phyloP scores from a whole-genome alignment of 2,888 invertebrate species.

The Mycalesis mineus region DNA sequence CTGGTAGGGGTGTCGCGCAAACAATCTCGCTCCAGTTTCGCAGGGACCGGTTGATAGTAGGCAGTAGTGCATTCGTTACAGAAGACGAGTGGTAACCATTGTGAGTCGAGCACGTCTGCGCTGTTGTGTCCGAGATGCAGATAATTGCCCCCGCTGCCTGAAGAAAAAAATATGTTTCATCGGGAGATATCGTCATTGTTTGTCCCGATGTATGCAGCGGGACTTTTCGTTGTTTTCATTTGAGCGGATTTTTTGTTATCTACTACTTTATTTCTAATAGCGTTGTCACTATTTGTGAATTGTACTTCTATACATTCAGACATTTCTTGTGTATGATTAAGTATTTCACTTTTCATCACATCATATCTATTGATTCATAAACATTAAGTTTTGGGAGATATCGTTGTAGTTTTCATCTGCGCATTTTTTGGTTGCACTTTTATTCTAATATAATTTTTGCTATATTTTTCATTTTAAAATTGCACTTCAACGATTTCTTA shows the following conservation, averaged over 20 bases:
- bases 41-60: constrained; percentile 67
- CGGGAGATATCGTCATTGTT: constrained; percentile 41
- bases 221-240: constrained; percentile 2
- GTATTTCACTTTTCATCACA: too few species aligned
- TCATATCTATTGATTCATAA: too few species aligned
- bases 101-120: constrained; percentile 72
- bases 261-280: neutral
- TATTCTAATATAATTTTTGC: too few species aligned
- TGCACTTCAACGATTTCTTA: too few species aligned
- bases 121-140: constrained; percentile 75
- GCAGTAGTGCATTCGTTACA: constrained; percentile 74
- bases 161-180: constrained; percentile 41
- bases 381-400: too few species aligned
- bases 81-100: constrained; percentile 69
- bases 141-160: constrained; percentile 69
- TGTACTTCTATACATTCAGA: too few species aligned
- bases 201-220: constrained; percentile 29
- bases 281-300: neutral
- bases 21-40: constrained; percentile 71
- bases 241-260: neutral
- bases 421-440: too few species aligned
- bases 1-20: constrained; percentile 65
- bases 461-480: too few species aligned
- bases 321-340: neutral
- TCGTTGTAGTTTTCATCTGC: too few species aligned